Evolutionary conservation across 1,140 invertebrate species (phyloP), one percentile per base, ranked within the genome.

Genomic region (Pseudomyrmex pallidus): DNA sequence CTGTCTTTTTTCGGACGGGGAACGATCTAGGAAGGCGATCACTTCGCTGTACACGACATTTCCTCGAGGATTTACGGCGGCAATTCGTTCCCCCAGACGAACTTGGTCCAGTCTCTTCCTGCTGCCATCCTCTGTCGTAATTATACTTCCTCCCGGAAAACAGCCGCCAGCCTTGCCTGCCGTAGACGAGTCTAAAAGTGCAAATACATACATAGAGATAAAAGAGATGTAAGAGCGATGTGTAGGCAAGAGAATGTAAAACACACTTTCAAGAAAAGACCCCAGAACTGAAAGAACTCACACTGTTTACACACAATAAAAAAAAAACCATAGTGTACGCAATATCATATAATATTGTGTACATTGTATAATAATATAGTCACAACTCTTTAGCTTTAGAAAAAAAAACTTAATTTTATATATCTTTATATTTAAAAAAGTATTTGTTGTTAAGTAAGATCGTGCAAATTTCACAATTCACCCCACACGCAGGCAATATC

Each of bases 21-120:
- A 96, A 78, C 97, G 95, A 92, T 99, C 98, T 88, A 99, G 95
- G 94, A 99, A 99, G 63, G 98, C 95, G 67, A 98, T 95, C n/a
- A 98, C 97, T 92, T 98, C 96, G 92, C 97, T 98, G 94, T 96
- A 99, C 12, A 96, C 95, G 4, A 97, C 91, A 63, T 96, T 94
- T 2, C 95, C 94, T 20, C 94, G 83, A 0, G 92, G 86, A 86
- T 96, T 96, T 76, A 97, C 92, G n/a, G 97, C 95, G n/a, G 98
- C 95, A 35, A 99, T 96, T 48, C 94, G 92, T 73, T 99, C 98
- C 3, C 98, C 98, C 20, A 97, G 93, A 64, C 91, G 90, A n/a
- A 99, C 87, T 15, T 97, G 94, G 54, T 95, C 95, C 88, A 97
- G 94, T 9, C 86, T 83, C 90, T 95, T 93, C 82, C 89, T 87